These are phyloP conservation scores for Megaleporinus macrocephalus DNA, from an alignment of 2,113 vertebrate species.

Conservation along the genomic window DNA sequence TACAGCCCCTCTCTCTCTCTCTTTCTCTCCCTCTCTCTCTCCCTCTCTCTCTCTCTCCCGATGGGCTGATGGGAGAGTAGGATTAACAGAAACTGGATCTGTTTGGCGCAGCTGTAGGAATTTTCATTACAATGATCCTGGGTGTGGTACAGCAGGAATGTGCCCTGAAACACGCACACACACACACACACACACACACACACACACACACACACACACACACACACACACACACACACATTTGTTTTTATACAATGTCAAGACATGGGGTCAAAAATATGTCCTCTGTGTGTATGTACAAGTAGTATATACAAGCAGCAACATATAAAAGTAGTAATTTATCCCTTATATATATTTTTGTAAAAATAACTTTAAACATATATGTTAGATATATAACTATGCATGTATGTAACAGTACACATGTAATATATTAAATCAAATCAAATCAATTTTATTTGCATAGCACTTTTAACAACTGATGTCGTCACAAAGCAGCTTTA, in stretches of 20 bases:
- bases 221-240: conserved; percentile 17
- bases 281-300: not conserved
- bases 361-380: not conserved
- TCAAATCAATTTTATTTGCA: too few species aligned
- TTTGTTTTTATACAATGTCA: not conserved
- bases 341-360: too few species aligned
- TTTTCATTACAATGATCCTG: conserved; percentile 95
- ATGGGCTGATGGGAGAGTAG: conserved; percentile 60
- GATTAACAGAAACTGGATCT: conserved; percentile 91
- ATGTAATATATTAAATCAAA: too few species aligned
- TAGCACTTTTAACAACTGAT: too few species aligned
- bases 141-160: conserved; percentile 77
- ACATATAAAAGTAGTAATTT: too few species aligned
- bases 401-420: too few species aligned
- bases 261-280: not conserved
- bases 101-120: conserved; percentile 85
- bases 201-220: too few species aligned
- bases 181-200: not conserved
- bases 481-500: too few species aligned
- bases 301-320: not conserved
- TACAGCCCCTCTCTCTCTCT: conserved; percentile 7
- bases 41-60: conserved; percentile 1
- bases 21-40: conserved; percentile 17
- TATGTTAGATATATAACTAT: not conserved
- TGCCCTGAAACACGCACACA: conserved; percentile 39